Percentiles rank a stretch among this genome's conserved stretches.
These are phyloP conservation scores for Colinus virginianus DNA, from an alignment of 2,113 vertebrate species.

Conservation along the genomic window DNA sequence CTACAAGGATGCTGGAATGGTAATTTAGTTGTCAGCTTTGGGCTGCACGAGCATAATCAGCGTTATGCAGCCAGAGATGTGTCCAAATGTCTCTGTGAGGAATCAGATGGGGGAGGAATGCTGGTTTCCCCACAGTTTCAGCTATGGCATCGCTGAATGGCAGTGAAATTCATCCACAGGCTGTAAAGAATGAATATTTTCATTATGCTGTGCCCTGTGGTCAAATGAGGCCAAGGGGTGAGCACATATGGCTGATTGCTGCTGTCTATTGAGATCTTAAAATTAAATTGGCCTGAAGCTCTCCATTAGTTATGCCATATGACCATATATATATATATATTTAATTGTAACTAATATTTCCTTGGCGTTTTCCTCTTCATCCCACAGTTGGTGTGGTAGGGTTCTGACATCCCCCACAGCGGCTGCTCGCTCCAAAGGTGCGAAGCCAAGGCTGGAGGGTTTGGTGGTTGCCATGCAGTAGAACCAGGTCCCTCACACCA, in stretches of 20 bases:
- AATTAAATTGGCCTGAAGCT: not conserved
- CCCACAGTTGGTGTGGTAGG: accelerated
- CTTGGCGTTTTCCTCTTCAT: accelerated
- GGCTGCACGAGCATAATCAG: not conserved
- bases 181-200: not conserved
- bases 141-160: not conserved
- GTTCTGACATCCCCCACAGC: accelerated
- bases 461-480: not conserved
- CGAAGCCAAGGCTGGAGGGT: not conserved
- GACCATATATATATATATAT: not conserved
- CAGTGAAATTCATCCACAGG: not conserved
- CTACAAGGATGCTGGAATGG: not conserved
- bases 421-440: accelerated
- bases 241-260: not conserved
- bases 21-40: slow-evolving; percentile 51
- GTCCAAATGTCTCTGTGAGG: not conserved
- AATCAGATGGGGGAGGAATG: not conserved
- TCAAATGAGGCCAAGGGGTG: not conserved
- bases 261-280: not conserved
- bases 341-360: not conserved
- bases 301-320: not conserved
- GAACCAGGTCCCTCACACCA: not conserved
- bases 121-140: not conserved
- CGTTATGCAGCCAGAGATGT: not conserved
- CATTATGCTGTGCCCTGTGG: not conserved